These are phyloP conservation scores for Peromyscus eremicus DNA, from an alignment of 2,797 vertebrate genomes.

Conservation along the genomic window DNA sequence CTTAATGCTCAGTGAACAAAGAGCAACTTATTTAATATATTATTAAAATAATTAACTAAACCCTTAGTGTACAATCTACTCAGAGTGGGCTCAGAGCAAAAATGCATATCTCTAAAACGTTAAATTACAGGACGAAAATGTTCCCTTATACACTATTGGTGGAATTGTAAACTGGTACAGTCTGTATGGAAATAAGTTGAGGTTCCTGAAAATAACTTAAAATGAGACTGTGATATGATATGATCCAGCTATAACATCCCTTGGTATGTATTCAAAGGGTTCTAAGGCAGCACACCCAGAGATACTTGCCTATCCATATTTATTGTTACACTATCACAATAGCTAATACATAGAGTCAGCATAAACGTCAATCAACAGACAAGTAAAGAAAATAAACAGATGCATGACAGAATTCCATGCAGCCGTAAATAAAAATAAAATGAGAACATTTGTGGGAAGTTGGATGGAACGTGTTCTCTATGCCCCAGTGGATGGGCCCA, in stretches of 20 bases:
- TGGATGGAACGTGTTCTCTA: not conserved
- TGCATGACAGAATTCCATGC: not conserved
- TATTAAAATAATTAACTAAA: not conserved
- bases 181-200: not conserved
- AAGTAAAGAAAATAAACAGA: not conserved
- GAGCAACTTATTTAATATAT: not conserved
- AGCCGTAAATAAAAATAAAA: not conserved
- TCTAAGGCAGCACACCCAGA: not conserved
- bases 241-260: not conserved
- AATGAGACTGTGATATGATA: not conserved
- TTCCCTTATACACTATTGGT: not conserved
- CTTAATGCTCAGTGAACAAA: not conserved
- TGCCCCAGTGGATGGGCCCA: not conserved
- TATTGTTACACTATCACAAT: not conserved
- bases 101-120: not conserved
- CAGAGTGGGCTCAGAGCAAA: not conserved
- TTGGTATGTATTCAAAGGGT: not conserved
- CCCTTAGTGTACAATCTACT: not conserved
- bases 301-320: not conserved
- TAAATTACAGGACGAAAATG: not conserved
- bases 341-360: not conserved
- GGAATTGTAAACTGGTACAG: not conserved
- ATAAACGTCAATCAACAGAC: not conserved
- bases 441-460: not conserved
- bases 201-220: not conserved